A percentile compares a stretch with the other conserved stretches of the same genome.
Evolutionary conservation across 2,113 vertebrate species (phyloP).

Genomic region (Anarhynchus alexandrinus): DNA sequence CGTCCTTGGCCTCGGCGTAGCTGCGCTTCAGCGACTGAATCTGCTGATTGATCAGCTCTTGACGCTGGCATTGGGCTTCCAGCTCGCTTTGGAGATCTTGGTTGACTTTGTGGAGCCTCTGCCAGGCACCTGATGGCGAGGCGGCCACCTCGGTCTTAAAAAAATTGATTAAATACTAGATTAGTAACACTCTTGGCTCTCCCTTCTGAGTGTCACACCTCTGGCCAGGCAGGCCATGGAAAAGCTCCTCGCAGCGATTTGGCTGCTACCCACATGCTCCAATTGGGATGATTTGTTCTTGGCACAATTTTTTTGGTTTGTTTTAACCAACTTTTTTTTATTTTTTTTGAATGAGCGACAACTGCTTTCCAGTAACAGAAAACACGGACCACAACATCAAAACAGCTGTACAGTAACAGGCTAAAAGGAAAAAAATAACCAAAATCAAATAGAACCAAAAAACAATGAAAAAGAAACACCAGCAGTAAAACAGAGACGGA

Average conservation of each 20-base stretch:
- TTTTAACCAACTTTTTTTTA: conserved; percentile 22
- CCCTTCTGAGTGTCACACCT: conserved; percentile 91
- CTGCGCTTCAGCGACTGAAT: conserved; percentile 87
- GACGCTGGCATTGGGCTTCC: conserved; percentile 88
- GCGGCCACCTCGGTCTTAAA: conserved; percentile 91
- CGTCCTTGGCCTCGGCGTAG: conserved; percentile 89
- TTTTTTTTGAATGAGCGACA: background rate
- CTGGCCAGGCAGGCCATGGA: conserved; percentile 76
- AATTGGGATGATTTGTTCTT: conserved; percentile 67
- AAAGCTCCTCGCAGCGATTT: conserved; percentile 66
- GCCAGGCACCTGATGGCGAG: conserved; percentile 85
- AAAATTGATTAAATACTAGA: conserved; percentile 90
- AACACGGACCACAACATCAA: conserved; percentile 69
- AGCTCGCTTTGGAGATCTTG: conserved; percentile 89
- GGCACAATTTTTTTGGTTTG: conserved; percentile 43
- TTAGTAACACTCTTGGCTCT: conserved; percentile 86
- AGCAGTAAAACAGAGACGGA: conserved; percentile 65
- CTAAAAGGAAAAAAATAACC: conserved; percentile 51
- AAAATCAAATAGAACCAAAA: conserved; percentile 66
- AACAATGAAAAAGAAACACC: conserved; percentile 71
- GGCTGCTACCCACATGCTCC: conserved; percentile 58
- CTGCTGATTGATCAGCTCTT: conserved; percentile 87
- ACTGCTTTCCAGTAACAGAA: conserved; percentile 71
- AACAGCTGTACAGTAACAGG: conserved; percentile 70
- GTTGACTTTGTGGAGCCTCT: conserved; percentile 90